phyloP scores from a whole-genome alignment of 2,113 vertebrate species.

The Monarcha castaneiventris region DNA sequence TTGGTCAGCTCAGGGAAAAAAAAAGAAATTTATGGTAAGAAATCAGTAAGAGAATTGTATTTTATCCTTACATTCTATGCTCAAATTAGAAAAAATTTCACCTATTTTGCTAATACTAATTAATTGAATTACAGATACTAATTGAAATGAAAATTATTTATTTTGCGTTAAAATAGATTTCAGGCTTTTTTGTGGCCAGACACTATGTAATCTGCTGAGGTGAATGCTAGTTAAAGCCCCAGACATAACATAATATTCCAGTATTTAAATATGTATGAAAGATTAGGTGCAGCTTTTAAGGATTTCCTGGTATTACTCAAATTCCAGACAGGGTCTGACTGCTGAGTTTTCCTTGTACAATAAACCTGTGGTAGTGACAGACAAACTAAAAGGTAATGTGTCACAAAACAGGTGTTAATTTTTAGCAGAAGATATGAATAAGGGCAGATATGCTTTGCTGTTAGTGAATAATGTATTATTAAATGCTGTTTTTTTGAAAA shows the following conservation, averaged over 20 bases:
- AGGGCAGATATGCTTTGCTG: background rate
- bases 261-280: constrained; percentile 66
- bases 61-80: background rate
- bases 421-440: background rate
- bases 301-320: constrained; percentile 58
- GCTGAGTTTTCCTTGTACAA: background rate
- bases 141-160: background rate
- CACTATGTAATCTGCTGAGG: background rate
- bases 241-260: background rate
- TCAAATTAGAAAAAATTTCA: background rate
- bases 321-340: constrained; percentile 46
- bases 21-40: background rate
- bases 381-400: background rate
- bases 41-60: background rate
- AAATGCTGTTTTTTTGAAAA: background rate
- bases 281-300: constrained; percentile 38
- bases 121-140: background rate
- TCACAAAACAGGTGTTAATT: background rate
- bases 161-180: background rate
- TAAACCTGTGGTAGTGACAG: background rate
- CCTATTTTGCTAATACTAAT: background rate
- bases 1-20: background rate
- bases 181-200: background rate
- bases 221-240: background rate
- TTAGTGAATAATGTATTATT: background rate